phyloP scores from a whole-genome alignment of 2,888 invertebrate species.

The Yponomeuta plumbellus region DNA sequence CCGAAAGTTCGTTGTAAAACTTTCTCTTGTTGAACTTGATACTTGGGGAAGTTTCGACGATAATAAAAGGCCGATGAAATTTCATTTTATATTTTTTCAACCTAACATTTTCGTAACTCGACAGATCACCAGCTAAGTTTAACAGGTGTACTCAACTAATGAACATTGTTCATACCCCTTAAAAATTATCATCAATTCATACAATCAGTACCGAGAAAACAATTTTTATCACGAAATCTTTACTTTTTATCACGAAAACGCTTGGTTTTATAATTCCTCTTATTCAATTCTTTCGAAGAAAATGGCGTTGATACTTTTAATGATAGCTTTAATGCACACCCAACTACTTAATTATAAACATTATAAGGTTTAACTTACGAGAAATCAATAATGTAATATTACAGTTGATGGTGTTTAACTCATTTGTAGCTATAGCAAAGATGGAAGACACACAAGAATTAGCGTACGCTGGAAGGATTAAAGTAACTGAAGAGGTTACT shows the following conservation, averaged over 20 bases:
- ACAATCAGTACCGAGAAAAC: constrained; percentile 72
- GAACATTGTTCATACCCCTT: constrained; percentile 75
- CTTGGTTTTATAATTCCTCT: constrained; percentile 70
- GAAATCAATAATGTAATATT: constrained; percentile 11
- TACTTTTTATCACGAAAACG: constrained; percentile 71
- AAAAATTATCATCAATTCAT: constrained; percentile 47
- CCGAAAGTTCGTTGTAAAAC: background rate
- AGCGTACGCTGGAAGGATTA: constrained; percentile 2
- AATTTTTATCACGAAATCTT: constrained; percentile 69
- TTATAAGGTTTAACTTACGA: constrained; percentile 9
- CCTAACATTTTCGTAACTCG: constrained; percentile 73
- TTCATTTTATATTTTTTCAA: constrained; percentile 72
- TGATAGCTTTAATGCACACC: constrained; percentile 6
- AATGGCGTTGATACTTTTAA: constrained; percentile 4
- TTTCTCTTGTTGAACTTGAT: background rate
- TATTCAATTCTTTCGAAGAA: constrained; percentile 51
- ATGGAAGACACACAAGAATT: constrained; percentile 15
- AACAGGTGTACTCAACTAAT: constrained; percentile 71
- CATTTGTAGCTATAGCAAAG: constrained; percentile 4
- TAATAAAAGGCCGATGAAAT: constrained; percentile 53
- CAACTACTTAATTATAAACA: constrained; percentile 9
- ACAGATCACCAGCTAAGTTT: constrained; percentile 69
- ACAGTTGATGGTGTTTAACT: constrained; percentile 6
- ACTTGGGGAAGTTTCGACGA: background rate
- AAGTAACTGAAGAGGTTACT: background rate